Conservation (phyloP, 2,113 vertebrate species). For the Semicossyphus pulcher region DNA sequence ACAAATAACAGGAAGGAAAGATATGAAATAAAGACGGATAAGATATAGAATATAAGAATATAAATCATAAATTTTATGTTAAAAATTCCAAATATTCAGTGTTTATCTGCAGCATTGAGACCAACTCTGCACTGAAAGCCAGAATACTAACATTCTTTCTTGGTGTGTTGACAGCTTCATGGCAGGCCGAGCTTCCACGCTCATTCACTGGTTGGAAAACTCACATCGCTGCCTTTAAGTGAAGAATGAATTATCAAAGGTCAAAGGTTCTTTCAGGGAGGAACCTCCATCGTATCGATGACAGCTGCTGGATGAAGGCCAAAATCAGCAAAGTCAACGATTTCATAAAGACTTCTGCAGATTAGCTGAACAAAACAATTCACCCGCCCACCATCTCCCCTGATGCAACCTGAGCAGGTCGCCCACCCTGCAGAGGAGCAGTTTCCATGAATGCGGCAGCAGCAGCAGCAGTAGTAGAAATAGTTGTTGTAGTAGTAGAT, state of each 20-base stretch:
- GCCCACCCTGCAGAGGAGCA: slow-evolving; percentile 45
- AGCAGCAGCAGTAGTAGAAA: neutral
- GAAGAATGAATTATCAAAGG: slow-evolving; percentile 26
- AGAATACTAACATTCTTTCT: neutral
- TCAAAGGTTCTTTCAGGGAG: slow-evolving; percentile 29
- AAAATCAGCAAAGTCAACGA: slow-evolving; percentile 28
- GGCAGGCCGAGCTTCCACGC: neutral
- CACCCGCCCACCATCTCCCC: slow-evolving; percentile 39
- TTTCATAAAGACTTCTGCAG: slow-evolving; percentile 22
- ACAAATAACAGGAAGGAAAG: neutral
- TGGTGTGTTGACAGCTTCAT: slow-evolving; percentile 35
- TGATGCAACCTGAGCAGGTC: slow-evolving; percentile 46
- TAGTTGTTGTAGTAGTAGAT: slow-evolving; percentile 56
- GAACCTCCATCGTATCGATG: slow-evolving; percentile 24
- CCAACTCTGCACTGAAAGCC: neutral
- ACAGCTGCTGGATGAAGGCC: slow-evolving; percentile 36
- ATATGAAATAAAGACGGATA: neutral
- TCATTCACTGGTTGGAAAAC: slow-evolving; percentile 8
- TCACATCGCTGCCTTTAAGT: slow-evolving; percentile 7
- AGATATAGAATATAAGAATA: neutral
- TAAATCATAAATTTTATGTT: neutral
- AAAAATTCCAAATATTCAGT: neutral
- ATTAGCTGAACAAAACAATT: slow-evolving; percentile 40
- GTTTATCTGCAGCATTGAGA: slow-evolving; percentile 5
- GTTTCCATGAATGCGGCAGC: slow-evolving; percentile 47